A percentile compares a stretch with the other conserved stretches of the same genome.
Conservation (phyloP, 2,797 vertebrate species). For the Adrianichthys oophorus region DNA sequence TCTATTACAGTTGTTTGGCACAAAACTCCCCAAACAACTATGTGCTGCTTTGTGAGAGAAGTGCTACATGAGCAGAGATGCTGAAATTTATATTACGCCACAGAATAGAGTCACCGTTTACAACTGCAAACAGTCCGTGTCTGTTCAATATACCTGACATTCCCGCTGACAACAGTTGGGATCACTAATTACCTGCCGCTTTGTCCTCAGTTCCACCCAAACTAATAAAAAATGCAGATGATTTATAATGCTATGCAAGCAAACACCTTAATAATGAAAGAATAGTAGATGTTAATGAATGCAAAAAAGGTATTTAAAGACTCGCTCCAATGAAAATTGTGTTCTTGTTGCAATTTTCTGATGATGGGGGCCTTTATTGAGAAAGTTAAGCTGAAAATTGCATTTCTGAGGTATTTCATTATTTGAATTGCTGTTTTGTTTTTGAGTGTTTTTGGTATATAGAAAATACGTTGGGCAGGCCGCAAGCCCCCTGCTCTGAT, state of each 20-base stretch:
- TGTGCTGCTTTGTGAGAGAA: no score
- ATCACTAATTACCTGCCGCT: conserved; percentile 34
- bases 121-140: conserved; percentile 16
- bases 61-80: neutral
- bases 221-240: neutral
- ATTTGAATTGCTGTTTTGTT: no score
- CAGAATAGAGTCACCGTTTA: conserved; percentile 36
- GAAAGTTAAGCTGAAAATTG: no score
- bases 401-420: no score
- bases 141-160: conserved; percentile 50
- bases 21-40: no score
- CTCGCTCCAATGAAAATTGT: neutral
- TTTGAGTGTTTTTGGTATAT: no score
- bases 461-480: no score
- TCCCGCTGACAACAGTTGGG: conserved; percentile 43
- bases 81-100: conserved; percentile 30
- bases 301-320: no score
- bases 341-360: neutral
- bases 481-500: no score
- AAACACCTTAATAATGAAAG: conserved; percentile 1
- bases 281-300: neutral
- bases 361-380: neutral
- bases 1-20: no score
- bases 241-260: neutral
- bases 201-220: conserved; percentile 25